These are phyloP conservation scores for Sinocyclocheilus anophthalmus DNA, from an alignment of 2,113 vertebrate genomes.

Conservation along the genomic window DNA sequence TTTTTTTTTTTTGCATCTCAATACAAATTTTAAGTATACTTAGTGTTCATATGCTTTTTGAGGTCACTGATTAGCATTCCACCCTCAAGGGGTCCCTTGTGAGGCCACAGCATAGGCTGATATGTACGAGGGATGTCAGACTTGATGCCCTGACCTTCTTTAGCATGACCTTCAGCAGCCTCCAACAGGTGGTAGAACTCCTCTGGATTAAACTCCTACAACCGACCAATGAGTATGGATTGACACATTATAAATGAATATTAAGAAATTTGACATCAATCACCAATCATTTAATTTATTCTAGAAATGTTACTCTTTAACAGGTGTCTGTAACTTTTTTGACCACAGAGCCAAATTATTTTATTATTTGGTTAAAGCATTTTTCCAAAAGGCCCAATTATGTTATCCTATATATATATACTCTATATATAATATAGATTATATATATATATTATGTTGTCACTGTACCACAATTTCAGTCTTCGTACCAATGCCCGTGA, in stretches of 20 bases:
- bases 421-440: no score
- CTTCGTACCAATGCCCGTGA: no score
- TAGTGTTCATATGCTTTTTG: background rate
- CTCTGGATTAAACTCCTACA: constrained; percentile 97
- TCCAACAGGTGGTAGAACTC: constrained; percentile 98
- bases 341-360: no score
- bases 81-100: constrained; percentile 96
- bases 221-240: background rate
- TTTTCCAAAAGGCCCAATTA: no score
- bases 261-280: background rate
- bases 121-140: constrained; percentile 96
- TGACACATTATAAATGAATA: background rate
- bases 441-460: no score
- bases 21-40: background rate
- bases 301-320: background rate
- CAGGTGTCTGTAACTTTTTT: no score
- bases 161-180: constrained; percentile 97
- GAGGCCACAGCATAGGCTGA: constrained; percentile 97
- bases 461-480: no score
- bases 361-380: no score
- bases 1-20: background rate
- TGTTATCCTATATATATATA: no score
- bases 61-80: background rate
- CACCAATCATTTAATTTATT: background rate
- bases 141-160: constrained; percentile 97